These are phyloP conservation scores for Zaprionus lineosus DNA, from an alignment of 2,888 invertebrate genomes.

Conservation along the genomic window DNA sequence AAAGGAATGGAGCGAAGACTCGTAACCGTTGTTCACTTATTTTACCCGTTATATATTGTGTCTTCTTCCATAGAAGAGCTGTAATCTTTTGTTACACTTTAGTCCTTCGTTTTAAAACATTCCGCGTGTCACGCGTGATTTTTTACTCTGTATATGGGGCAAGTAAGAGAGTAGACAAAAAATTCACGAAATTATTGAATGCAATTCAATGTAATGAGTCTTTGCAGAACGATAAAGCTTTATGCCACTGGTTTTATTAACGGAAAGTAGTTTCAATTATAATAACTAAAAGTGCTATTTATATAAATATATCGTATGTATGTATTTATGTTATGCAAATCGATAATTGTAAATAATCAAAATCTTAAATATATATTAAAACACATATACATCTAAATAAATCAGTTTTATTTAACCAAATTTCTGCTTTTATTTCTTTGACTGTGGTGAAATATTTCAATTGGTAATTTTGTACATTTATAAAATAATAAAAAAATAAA, in stretches of 20 bases:
- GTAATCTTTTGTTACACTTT: conserved; percentile 17
- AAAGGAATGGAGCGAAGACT: background rate
- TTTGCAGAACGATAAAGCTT: conserved; percentile 57
- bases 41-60: conserved; percentile 36
- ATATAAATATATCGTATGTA: conserved; percentile 53
- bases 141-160: conserved; percentile 25
- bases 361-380: conserved; percentile 56
- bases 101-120: conserved; percentile 46
- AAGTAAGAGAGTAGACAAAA: conserved; percentile 12
- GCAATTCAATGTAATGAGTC: conserved; percentile 28
- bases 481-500: background rate
- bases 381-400: conserved; percentile 14
- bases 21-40: conserved; percentile 4
- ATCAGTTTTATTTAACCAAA: background rate
- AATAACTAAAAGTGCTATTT: conserved; percentile 57
- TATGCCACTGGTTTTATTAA: conserved; percentile 53
- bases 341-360: conserved; percentile 67
- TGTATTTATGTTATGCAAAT: conserved; percentile 54
- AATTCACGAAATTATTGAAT: conserved; percentile 21
- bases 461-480: too few relatives aligned
- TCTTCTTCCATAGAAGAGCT: conserved; percentile 18
- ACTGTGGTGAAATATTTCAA: too few relatives aligned
- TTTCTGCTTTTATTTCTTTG: background rate
- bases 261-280: conserved; percentile 66
- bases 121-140: conserved; percentile 43